Conservation (phyloP, 2,113 vertebrate species). For the Orientallactaga bullata region DNA sequence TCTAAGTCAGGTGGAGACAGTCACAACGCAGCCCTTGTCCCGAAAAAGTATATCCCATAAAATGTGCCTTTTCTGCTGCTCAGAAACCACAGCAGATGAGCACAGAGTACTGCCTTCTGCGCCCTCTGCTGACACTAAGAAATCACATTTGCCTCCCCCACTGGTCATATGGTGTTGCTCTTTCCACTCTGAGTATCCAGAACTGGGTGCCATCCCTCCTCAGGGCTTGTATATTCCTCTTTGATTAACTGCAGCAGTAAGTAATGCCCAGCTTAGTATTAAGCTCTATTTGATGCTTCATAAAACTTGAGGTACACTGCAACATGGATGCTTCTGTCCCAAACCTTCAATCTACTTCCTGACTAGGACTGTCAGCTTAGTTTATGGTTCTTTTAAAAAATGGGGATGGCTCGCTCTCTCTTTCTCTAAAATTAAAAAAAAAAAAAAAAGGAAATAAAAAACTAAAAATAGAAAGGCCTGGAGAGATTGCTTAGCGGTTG, state of each 20-base stretch:
- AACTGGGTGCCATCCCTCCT: background rate
- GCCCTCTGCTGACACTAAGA: background rate
- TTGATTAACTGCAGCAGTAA: background rate
- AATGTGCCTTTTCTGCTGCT: background rate
- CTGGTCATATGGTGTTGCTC: background rate
- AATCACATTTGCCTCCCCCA: too few species aligned
- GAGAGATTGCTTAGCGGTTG: too few species aligned
- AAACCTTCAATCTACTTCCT: background rate
- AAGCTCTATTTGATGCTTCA: background rate
- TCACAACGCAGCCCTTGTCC: background rate
- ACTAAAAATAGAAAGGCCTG: too few species aligned
- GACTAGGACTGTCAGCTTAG: background rate
- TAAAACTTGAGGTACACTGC: background rate
- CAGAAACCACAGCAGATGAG: background rate
- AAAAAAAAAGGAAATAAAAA: too few species aligned
- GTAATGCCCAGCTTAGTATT: background rate
- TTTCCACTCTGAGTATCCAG: background rate
- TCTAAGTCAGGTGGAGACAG: background rate
- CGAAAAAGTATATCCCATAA: background rate
- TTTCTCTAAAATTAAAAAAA: too few species aligned
- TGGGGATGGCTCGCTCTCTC: too few species aligned
- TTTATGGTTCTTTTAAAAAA: too few species aligned
- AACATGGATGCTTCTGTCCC: background rate
- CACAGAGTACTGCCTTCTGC: background rate
- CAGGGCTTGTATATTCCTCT: background rate